These are phyloP conservation scores for Stomatorhinus walkeri DNA, from an alignment of 2,797 vertebrate species.

Conservation along the genomic window DNA sequence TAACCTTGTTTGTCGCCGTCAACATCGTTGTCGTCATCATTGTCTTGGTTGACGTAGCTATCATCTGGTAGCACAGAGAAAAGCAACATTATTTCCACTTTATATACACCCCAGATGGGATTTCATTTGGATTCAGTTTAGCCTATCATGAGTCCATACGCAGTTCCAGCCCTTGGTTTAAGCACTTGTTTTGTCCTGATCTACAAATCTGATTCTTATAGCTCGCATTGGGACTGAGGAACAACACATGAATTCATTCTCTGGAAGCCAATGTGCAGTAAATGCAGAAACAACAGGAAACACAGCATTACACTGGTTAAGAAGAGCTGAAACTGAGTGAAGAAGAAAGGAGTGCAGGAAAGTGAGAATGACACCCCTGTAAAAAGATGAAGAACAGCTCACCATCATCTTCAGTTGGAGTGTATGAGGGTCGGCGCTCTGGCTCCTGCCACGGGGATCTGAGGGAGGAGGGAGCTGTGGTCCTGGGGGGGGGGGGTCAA, in stretches of 20 bases:
- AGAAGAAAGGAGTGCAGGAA: neutral
- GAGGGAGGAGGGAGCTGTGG: neutral
- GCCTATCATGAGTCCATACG: neutral
- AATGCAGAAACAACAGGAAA: neutral
- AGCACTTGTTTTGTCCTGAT: neutral
- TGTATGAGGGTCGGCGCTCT: constrained; percentile 24
- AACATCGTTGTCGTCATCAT: neutral
- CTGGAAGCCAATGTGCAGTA: neutral
- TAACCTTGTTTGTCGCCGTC: neutral
- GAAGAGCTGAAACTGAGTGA: neutral
- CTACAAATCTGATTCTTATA: constrained; percentile 40
- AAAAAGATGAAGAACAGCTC: neutral
- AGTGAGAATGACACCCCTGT: neutral
- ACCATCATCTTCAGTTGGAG: constrained; percentile 39
- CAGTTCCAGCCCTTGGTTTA: neutral
- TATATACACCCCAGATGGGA: neutral
- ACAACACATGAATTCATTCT: neutral
- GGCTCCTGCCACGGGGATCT: constrained; percentile 1
- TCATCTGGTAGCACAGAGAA: neutral
- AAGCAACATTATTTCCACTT: neutral
- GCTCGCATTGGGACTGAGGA: constrained; percentile 21
- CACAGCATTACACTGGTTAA: neutral
- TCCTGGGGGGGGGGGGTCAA: neutral
- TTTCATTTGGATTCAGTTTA: neutral
- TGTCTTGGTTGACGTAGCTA: neutral